phyloP scores from a whole-genome alignment of 2,888 invertebrate genomes.

The Zaprionus obscuricornis region DNA sequence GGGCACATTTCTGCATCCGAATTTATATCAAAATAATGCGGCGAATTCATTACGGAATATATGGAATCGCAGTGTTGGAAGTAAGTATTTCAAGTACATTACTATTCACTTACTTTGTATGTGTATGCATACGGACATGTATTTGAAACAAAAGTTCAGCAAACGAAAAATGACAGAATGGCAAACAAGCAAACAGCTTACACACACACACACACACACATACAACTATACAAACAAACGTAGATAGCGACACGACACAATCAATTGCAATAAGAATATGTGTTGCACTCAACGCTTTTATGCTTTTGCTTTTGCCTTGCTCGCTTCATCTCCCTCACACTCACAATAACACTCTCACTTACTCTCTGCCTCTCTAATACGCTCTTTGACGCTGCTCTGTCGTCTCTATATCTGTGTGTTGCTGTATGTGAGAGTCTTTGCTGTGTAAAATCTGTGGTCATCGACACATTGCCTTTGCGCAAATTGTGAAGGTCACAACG shows the following conservation, averaged over 20 bases:
- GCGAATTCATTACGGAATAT: conserved; percentile 84
- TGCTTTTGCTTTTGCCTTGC: conserved; percentile 65
- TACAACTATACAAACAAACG: neutral
- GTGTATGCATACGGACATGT: neutral
- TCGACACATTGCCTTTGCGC: conserved; percentile 85
- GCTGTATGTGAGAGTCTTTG: conserved; percentile 44
- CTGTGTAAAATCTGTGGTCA: conserved; percentile 83
- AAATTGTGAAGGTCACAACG: conserved; percentile 84
- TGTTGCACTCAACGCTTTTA: conserved; percentile 72
- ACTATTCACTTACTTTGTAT: conserved; percentile 6
- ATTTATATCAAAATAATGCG: conserved; percentile 87
- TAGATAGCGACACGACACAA: conserved; percentile 39
- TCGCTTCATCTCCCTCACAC: no score
- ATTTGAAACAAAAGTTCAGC: conserved; percentile 34
- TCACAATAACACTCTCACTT: no score
- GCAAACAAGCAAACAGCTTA: conserved; percentile 41
- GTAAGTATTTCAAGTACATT: conserved; percentile 72
- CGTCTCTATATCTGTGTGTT: conserved; percentile 25
- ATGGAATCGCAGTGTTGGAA: conserved; percentile 84
- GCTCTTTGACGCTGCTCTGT: conserved; percentile 24
- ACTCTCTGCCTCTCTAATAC: no score
- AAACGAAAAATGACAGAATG: conserved; percentile 39
- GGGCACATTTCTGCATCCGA: conserved; percentile 86
- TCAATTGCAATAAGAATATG: conserved; percentile 75
- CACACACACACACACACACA: conserved; percentile 10